Evolutionary conservation across 2,113 vertebrate species (phyloP), one percentile per base, ranked within the genome.

Genomic region (Carassius auratus): DNA sequence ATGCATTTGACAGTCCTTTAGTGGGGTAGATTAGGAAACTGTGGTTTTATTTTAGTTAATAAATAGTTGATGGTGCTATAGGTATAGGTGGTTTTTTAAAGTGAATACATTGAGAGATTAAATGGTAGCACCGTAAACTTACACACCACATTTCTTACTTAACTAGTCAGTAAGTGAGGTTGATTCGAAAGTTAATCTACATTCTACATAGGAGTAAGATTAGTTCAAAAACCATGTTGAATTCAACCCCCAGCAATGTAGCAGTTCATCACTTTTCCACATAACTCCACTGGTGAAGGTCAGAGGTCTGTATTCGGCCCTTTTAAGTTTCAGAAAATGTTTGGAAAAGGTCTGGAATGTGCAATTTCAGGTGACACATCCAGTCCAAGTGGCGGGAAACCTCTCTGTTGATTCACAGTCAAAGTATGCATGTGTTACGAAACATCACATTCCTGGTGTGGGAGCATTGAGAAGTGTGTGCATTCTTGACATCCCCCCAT

Each of bases 371-470:
- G 81, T 71, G 45, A 15, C 76, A 76, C 61, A 62, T 75, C 26
- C 14, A 50, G 42, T 62, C 69, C 38, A 15, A 3, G 8, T 45
- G 84, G 62, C 13, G 36, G 38, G 68, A 68, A 68, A 80, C 33
- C 14, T 59, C 62, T 36, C 38, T 9, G 50, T 59, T 14, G 66
- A 81, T 69, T 81, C 50, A 21, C 59, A 33, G 36, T 52, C 59
- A 61, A 81, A 81, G 50, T 19, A 88, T 84, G 66, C 55, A n/a
- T 45, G 55, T n/a, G 42, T 71, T 59, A 48, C 68, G 45, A 80
- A 84, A 88, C 38, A 36, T 5, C 76, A 76, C 87, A 88, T 86
- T 88, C 76, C 81, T 81, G 57, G 52, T 75, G 81, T 88, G 76
- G 84, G 87, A 86, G 87, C 81, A 57, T 50, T 74, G 33, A 55